These are phyloP conservation scores for Clarias fuscus DNA, from an alignment of 2,797 vertebrate genomes.

Conservation along the genomic window DNA sequence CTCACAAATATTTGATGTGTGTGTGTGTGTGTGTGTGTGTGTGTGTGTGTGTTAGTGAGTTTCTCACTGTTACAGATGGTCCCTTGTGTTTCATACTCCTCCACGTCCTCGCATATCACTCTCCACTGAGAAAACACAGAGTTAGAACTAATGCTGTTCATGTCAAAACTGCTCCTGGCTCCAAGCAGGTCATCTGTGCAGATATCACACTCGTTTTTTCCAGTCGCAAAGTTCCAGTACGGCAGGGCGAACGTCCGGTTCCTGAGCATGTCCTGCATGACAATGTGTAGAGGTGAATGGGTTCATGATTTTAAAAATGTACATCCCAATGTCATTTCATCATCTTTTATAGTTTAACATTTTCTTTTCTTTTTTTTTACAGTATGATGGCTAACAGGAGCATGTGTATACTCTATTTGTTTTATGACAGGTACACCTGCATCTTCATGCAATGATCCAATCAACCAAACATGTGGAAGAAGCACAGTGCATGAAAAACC, in stretches of 20 bases:
- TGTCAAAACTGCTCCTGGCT: conserved; percentile 86
- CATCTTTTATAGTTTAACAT: background rate
- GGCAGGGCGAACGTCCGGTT: conserved; percentile 88
- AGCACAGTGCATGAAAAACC: background rate
- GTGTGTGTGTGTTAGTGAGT: conserved; percentile 32
- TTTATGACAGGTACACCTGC: background rate
- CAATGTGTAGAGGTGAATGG: conserved; percentile 1
- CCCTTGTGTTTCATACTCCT: conserved; percentile 90
- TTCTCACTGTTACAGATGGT: conserved; percentile 95
- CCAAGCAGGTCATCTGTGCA: conserved; percentile 93
- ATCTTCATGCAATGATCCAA: background rate
- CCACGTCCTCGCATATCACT: conserved; percentile 88
- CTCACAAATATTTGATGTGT: conserved; percentile 21
- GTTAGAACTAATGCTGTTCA: conserved; percentile 83
- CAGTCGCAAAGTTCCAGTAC: conserved; percentile 97
- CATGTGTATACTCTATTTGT: background rate
- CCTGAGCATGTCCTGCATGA: conserved; percentile 84
- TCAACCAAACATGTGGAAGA: background rate
- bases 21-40: conserved; percentile 26
- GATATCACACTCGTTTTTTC: conserved; percentile 87
- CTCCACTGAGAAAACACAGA: conserved; percentile 93
- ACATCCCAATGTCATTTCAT: background rate
- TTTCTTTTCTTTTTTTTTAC: background rate
- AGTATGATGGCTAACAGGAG: background rate
- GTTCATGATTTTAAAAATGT: background rate